Evolutionary conservation across 2,113 vertebrate genomes (phyloP), one percentile per base, ranked within the genome.

Genomic region (Puntigrus tetrazona): DNA sequence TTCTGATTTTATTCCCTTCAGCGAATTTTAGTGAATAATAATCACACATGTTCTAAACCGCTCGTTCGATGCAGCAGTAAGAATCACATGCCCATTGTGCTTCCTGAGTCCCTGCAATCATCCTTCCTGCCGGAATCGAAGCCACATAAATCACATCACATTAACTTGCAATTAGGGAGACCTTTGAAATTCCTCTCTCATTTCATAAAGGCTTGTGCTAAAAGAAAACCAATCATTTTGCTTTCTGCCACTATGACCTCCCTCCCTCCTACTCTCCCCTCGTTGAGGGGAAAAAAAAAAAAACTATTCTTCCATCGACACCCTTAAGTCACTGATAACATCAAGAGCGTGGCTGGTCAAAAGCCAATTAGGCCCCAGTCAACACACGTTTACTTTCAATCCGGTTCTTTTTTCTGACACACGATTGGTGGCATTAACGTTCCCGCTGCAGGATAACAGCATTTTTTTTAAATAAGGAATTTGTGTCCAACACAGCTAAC

Each of bases 221-320:
- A 85, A 89, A 86, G 84, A 80, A 88, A 90, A 87, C 76, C 84
- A 88, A 87, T 86, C 70, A 89, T 86, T 86, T 85, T 83, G 81
- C 75, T 78, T 43, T 85, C 69, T 65, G 78, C 82, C 34, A 84
- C 79, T 52, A 79, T 87, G 84, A 86, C 82, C 80, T 36, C 31
- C 43, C 34, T 55, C 34, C 27, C 34, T 69, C 73, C 57, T 52
- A 75, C 27, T 78, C 67, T 31, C 74, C 43, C 43, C 7, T 75
- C 7, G 85, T 47, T 85, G 76, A 52, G 27, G 31, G 6, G 16
- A 8, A 47, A 65, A 18, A 75, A 59, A 52, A 22, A 52, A 69
- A 43, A 70, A 77, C 3, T 8, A 36, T 27, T 18, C 63, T 72
- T 82, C 73, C 65, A 82, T 67, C 36, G 29, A 52, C 67, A 65